Percentiles rank a stretch among this genome's conserved stretches.
phyloP scores from a whole-genome alignment of 92 coral and sea anemone genomes.

The Epizoanthus fatuus region DNA sequence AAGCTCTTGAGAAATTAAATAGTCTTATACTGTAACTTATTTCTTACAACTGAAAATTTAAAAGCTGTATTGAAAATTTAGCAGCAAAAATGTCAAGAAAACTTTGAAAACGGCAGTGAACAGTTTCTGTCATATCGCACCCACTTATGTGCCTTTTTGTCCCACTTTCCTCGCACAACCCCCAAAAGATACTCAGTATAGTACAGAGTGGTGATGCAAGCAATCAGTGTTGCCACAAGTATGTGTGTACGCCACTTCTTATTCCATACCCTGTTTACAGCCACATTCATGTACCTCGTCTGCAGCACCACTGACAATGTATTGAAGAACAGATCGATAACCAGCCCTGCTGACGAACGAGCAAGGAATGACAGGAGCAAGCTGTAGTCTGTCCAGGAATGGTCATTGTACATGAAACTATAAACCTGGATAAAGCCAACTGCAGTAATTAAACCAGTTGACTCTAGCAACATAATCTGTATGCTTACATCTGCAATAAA shows the following conservation, averaged over 20 bases:
- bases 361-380: conserved; percentile 39
- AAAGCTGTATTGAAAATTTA: too few relatives aligned
- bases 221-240: neutral
- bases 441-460: conserved; percentile 66
- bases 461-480: conserved; percentile 77
- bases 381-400: conserved; percentile 38
- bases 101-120: conserved; percentile 15
- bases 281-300: conserved; percentile 19
- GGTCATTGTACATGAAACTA: conserved; percentile 63
- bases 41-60: too few relatives aligned
- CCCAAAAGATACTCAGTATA: conserved; percentile 29
- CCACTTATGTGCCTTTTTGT: neutral
- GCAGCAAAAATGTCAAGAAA: neutral
- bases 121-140: conserved; percentile 21
- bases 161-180: conserved; percentile 24
- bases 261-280: conserved; percentile 43
- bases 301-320: conserved; percentile 26
- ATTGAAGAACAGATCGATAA: conserved; percentile 49
- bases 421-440: conserved; percentile 72
- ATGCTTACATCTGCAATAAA: conserved; percentile 84
- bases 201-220: conserved; percentile 1
- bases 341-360: conserved; percentile 69
- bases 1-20: too few relatives aligned
- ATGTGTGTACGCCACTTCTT: conserved; percentile 49
- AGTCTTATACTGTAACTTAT: too few relatives aligned